Percentiles rank a stretch among this genome's conserved stretches.
phyloP scores from a whole-genome alignment of 2,888 invertebrate genomes.

The Julus scanicus region DNA sequence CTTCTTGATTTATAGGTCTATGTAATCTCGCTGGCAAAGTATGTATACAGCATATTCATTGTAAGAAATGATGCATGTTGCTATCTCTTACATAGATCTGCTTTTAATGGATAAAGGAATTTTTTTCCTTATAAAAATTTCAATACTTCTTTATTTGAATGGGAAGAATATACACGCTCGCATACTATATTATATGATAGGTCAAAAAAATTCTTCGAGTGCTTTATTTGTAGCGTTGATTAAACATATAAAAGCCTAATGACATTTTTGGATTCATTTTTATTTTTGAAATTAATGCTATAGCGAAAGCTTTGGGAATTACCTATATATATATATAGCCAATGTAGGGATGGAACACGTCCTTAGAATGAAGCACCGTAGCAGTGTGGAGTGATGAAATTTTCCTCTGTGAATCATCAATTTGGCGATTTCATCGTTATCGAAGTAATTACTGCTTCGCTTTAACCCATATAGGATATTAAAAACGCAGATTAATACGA shows the following conservation, averaged over 20 bases:
- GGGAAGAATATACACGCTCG: neutral
- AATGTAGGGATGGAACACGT: neutral
- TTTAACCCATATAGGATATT: constrained; percentile 46
- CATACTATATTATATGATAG: neutral
- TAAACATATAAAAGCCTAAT: constrained; percentile 1
- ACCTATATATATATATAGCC: neutral
- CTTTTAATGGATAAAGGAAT: neutral
- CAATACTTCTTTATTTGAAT: neutral
- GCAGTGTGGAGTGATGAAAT: neutral
- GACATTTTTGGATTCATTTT: constrained; percentile 28
- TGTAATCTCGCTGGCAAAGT: neutral
- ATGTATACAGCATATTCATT: neutral
- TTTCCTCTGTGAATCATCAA: constrained; percentile 40
- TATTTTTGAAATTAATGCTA: neutral
- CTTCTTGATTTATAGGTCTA: neutral
- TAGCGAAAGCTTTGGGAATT: constrained; percentile 15
- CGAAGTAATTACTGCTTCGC: constrained; percentile 36
- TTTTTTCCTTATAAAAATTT: neutral
- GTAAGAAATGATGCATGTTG: neutral
- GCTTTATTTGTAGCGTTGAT: constrained; percentile 33
- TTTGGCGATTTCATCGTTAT: constrained; percentile 37
- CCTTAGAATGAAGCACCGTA: neutral
- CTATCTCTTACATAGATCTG: neutral
- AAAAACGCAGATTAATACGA: constrained; percentile 46
- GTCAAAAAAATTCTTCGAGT: neutral